Percentiles rank a stretch among this genome's conserved stretches.
Evolutionary conservation across 1,140 invertebrate species (phyloP).

Genomic region (Dryas iulia): DNA sequence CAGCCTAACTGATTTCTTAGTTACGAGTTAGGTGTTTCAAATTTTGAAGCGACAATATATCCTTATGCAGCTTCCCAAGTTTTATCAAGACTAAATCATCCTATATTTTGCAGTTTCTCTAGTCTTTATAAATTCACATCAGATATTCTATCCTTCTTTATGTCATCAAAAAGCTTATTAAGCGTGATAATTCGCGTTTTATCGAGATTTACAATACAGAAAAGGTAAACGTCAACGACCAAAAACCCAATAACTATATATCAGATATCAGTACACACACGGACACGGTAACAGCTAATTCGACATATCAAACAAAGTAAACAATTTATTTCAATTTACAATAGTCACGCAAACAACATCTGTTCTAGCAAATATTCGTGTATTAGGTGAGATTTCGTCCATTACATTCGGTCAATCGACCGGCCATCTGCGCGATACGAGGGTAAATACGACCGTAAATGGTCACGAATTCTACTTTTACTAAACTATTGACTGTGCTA

Average conservation of each 20-base stretch:
- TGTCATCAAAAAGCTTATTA: too few relatives aligned
- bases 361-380: constrained; percentile 20
- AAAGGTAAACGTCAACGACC: too few relatives aligned
- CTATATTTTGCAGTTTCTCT: too few relatives aligned
- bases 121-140: too few relatives aligned
- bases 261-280: neutral
- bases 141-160: too few relatives aligned
- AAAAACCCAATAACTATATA: neutral
- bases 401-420: constrained; percentile 16
- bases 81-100: too few relatives aligned
- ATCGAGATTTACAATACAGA: too few relatives aligned
- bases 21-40: too few relatives aligned
- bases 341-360: constrained; percentile 22
- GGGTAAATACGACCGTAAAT: constrained; percentile 14
- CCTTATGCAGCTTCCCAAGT: too few relatives aligned
- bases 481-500: constrained; percentile 4
- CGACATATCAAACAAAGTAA: constrained; percentile 5
- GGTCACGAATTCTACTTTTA: constrained; percentile 12
- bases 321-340: constrained; percentile 23
- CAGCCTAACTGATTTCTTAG: too few relatives aligned
- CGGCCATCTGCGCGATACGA: constrained; percentile 13
- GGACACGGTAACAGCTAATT: neutral
- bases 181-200: too few relatives aligned
- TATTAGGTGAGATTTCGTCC: constrained; percentile 22
- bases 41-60: too few relatives aligned